These are phyloP conservation scores for Rhea americana DNA, from an alignment of 2,113 vertebrate species.

Conservation along the genomic window DNA sequence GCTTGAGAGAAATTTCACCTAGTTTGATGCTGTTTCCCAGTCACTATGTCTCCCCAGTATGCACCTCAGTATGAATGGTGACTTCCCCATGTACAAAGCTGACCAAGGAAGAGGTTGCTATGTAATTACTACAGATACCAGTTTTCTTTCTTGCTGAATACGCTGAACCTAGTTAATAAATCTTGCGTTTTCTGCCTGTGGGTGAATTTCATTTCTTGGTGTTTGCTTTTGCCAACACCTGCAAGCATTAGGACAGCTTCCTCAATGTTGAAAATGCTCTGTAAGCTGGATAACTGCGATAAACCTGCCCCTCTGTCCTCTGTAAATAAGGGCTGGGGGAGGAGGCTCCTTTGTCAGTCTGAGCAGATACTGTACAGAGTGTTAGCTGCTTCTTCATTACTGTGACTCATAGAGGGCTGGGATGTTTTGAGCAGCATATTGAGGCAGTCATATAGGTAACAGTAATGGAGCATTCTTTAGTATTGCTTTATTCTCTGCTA, in stretches of 20 bases:
- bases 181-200: neutral
- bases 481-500: neutral
- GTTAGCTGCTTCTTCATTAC: constrained; percentile 23
- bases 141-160: neutral
- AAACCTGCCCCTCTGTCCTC: constrained; percentile 45
- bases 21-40: neutral
- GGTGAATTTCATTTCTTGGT: neutral
- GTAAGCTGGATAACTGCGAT: neutral
- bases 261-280: neutral
- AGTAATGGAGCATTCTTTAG: neutral
- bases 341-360: neutral
- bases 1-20: neutral
- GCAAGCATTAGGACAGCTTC: neutral
- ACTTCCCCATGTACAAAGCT: neutral
- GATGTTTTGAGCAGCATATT: neutral
- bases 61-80: neutral
- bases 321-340: constrained; percentile 9
- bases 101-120: neutral
- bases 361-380: neutral
- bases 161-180: neutral
- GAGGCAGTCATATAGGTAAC: neutral
- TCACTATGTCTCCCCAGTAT: neutral
- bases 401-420: neutral
- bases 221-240: constrained; percentile 26
- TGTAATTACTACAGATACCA: neutral